These are phyloP conservation scores for Drosophila borborema DNA, from an alignment of 2,888 invertebrate genomes.

Conservation along the genomic window DNA sequence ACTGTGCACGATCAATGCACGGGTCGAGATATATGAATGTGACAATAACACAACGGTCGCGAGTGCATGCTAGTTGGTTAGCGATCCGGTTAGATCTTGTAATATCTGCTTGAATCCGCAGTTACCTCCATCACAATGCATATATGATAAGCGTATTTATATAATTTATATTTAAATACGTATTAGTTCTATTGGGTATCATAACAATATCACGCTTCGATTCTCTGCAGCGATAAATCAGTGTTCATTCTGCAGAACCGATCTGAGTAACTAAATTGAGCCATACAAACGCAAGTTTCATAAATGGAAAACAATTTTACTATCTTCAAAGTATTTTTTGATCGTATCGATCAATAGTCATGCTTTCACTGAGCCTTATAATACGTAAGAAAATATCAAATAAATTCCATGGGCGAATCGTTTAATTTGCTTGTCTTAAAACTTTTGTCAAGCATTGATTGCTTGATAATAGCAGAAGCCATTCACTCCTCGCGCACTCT, in stretches of 20 bases:
- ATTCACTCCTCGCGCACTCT: not conserved
- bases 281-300: not conserved
- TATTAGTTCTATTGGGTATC: conserved; percentile 3
- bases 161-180: not conserved
- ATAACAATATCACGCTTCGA: conserved; percentile 36
- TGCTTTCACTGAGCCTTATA: not conserved
- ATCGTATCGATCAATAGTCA: not conserved
- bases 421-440: not conserved
- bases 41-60: conserved; percentile 1
- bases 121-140: not conserved
- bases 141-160: not conserved
- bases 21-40: conserved; percentile 4
- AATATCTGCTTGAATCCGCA: conserved; percentile 6
- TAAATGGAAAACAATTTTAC: not conserved
- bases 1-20: conserved; percentile 10
- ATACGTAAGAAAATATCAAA: not conserved
- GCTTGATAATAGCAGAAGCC: not conserved
- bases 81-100: conserved; percentile 47
- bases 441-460: conserved; percentile 1
- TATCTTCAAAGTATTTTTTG: not conserved
- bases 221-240: conserved; percentile 38
- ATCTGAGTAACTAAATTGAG: conserved; percentile 20
- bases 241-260: conserved; percentile 27
- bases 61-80: conserved; percentile 1
- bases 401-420: not conserved